phyloP scores from a whole-genome alignment of 2,888 invertebrate genomes.

The Rambutsinella grinnellia region DNA sequence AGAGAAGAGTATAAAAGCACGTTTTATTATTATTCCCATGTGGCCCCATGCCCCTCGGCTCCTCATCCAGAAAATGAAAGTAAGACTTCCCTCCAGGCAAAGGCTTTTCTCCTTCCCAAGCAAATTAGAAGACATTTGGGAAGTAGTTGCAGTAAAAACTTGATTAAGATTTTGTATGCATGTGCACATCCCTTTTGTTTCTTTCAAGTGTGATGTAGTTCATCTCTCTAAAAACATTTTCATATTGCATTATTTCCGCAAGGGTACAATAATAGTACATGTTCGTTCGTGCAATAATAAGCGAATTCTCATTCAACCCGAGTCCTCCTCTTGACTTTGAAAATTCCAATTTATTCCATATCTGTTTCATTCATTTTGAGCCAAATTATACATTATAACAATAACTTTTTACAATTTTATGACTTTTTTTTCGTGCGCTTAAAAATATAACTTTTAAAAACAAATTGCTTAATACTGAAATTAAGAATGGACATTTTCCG shows the following conservation, averaged over 20 bases:
- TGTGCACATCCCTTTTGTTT: background rate
- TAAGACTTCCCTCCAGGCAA: background rate
- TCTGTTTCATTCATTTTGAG: no score
- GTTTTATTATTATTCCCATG: constrained; percentile 48
- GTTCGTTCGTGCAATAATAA: no score
- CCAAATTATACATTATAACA: no score
- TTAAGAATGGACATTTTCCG: no score
- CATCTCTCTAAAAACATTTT: background rate
- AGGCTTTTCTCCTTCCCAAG: background rate
- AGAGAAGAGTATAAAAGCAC: constrained; percentile 7
- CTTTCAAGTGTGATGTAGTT: background rate
- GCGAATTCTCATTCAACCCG: no score
- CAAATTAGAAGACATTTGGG: background rate
- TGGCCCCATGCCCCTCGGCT: constrained; percentile 5
- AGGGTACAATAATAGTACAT: background rate
- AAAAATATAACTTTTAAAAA: no score
- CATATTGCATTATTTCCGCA: background rate
- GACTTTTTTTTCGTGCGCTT: no score
- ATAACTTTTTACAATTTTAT: no score
- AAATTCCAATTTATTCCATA: constrained; percentile 12
- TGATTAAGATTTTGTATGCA: background rate
- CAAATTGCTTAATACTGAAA: no score
- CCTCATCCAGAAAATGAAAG: background rate
- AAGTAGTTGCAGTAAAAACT: background rate
- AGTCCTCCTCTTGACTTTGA: no score